Evolutionary conservation across 2,113 vertebrate species (phyloP).

Genomic region (Chaetodon auriga): DNA sequence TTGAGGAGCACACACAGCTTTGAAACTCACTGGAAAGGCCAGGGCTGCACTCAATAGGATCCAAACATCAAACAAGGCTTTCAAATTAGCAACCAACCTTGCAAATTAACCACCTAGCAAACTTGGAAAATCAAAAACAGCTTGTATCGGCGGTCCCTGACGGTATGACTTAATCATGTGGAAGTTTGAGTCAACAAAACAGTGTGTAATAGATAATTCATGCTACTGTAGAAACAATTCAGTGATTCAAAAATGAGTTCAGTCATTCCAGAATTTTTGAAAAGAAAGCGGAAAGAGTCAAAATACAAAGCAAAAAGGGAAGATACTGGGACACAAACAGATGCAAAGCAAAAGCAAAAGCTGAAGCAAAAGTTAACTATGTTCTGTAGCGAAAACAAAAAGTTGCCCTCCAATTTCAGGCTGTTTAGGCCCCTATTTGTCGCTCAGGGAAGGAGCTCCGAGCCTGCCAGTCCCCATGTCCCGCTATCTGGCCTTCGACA

Average conservation of each 20-base stretch:
- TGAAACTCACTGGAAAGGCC: constrained; percentile 67
- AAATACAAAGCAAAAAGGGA: constrained; percentile 35
- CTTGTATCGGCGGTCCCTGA: constrained; percentile 56
- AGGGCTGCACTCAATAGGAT: constrained; percentile 51
- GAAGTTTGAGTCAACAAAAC: constrained; percentile 76
- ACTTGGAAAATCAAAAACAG: constrained; percentile 68
- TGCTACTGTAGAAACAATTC: constrained; percentile 56
- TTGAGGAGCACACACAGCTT: constrained; percentile 67
- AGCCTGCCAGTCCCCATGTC: constrained; percentile 19
- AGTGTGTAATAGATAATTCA: constrained; percentile 73
- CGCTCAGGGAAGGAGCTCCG: constrained; percentile 28
- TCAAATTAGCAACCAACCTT: constrained; percentile 75
- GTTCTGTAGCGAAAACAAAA: constrained; percentile 55
- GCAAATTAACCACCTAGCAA: constrained; percentile 77
- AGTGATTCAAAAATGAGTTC: constrained; percentile 46
- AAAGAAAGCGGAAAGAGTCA: constrained; percentile 6
- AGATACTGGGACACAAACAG: constrained; percentile 46
- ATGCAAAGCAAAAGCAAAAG: constrained; percentile 37
- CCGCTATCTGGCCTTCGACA: constrained; percentile 47
- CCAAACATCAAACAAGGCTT: constrained; percentile 74
- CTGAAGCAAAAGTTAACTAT: constrained; percentile 55
- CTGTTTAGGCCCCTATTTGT: constrained; percentile 33
- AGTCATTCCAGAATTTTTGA: constrained; percentile 32
- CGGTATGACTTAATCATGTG: constrained; percentile 76
- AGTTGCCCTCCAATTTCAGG: constrained; percentile 57